Percentiles rank a stretch among this genome's conserved stretches.
These are phyloP conservation scores for Alentia gelatinosa DNA, from an alignment of 2,888 invertebrate species.

Conservation along the genomic window DNA sequence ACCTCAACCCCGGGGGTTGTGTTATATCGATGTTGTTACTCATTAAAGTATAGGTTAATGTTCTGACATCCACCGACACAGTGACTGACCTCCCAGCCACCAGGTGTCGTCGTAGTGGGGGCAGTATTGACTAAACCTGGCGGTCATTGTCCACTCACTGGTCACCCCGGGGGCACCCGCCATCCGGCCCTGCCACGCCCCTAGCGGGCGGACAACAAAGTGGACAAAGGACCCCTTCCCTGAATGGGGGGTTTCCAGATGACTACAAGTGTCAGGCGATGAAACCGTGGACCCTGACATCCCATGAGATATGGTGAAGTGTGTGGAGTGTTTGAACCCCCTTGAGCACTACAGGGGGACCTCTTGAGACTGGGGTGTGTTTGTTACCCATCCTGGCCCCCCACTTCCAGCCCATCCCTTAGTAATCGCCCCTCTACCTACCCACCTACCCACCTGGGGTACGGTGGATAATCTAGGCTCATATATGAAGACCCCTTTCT, in stretches of 20 bases:
- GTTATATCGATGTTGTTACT: no score
- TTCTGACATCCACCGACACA: no score
- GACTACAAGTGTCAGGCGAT: constrained; percentile 7
- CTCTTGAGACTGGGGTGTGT: no score
- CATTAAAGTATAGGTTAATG: no score
- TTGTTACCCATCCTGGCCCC: background rate
- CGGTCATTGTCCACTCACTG: background rate
- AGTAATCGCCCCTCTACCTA: background rate
- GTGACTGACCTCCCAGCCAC: no score
- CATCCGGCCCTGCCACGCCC: background rate
- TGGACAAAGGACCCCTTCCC: background rate
- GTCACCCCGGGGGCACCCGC: background rate
- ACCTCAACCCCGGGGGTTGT: no score
- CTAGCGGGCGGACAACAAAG: background rate
- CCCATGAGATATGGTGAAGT: no score
- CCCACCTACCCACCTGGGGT: background rate
- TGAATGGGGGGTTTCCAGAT: background rate
- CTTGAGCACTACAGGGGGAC: no score
- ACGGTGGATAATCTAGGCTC: no score
- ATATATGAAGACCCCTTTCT: no score
- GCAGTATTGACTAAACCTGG: background rate
- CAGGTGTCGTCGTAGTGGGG: no score
- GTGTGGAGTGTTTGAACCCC: no score
- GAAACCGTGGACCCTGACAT: background rate
- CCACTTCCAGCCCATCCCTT: background rate